Percentiles rank a stretch among this genome's conserved stretches.
Evolutionary conservation across 2,888 invertebrate species (phyloP).

Genomic region (Cataglyphis altisquamis): DNA sequence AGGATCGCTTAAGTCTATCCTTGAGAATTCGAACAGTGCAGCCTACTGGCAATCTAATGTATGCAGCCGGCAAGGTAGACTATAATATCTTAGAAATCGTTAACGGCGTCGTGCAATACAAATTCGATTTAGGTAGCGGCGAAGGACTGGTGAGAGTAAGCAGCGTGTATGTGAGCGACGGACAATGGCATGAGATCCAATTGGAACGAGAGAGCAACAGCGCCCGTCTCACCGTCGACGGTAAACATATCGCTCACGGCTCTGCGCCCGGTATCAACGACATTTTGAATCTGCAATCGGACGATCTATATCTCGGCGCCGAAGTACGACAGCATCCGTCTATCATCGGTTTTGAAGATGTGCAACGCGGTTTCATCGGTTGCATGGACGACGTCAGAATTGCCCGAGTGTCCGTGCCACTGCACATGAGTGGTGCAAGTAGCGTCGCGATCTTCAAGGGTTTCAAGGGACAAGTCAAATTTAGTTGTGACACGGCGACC

Average conservation of each 20-base stretch:
- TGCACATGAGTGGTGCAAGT: constrained; percentile 90
- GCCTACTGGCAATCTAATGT: constrained; percentile 94
- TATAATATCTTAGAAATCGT: constrained; percentile 95
- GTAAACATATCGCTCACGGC: constrained; percentile 91
- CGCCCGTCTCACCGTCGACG: constrained; percentile 93
- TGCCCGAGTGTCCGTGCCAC: constrained; percentile 91
- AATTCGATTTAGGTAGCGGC: constrained; percentile 97
- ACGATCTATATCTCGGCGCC: constrained; percentile 94
- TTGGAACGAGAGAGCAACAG: constrained; percentile 94
- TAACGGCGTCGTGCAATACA: constrained; percentile 95
- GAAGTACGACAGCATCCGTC: constrained; percentile 93
- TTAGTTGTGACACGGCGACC: constrained; percentile 89
- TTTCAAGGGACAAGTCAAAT: constrained; percentile 90
- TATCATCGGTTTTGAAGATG: constrained; percentile 91
- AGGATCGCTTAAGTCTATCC: constrained; percentile 93
- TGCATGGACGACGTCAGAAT: constrained; percentile 96
- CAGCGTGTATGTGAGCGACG: constrained; percentile 93
- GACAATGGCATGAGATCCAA: constrained; percentile 93
- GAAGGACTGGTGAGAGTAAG: constrained; percentile 93
- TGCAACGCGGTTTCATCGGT: constrained; percentile 95
- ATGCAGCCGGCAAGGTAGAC: constrained; percentile 94
- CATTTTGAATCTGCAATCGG: constrained; percentile 94
- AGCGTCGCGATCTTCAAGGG: constrained; percentile 89
- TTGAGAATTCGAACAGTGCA: constrained; percentile 94
- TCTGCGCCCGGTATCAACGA: constrained; percentile 93